Evolutionary conservation across 2,888 invertebrate genomes (phyloP), one percentile per base, ranked within the genome.

Genomic region (Chrysolina oricalcia): DNA sequence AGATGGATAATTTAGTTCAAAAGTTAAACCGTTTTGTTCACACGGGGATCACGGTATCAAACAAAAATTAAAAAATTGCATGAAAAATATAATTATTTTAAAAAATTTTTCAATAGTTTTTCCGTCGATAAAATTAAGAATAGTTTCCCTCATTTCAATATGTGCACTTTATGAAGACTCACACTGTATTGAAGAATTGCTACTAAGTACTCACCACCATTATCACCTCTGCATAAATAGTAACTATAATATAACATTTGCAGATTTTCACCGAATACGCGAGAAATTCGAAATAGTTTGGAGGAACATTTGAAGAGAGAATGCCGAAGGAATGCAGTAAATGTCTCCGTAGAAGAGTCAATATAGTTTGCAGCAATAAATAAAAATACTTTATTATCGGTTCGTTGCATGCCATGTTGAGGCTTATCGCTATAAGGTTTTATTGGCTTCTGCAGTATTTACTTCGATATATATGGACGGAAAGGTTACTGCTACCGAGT

Each of bases 271-370:
- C 15, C 43, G 43, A 43, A 43, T 43, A 43, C 43, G 15, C 43
- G 43, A 43, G 13, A n/a, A 19, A 43, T 43, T 41, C 11, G 19
- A n/a, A 64, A 43, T 64, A 43, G 63, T 64, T 43, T 17, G 11
- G n/a, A 1, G 43, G 15, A 43, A 23, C 35, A 62, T 19, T 21
- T 8, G 23, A 23, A 43, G 15, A 43, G 15, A 15, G 43, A 43
- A 43, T 43, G 40, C 64, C 41, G 21, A 21, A 15, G 17, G 15
- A 63, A 27, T 63, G 63, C 63, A 63, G 40, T 40, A 40, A 63
- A 64, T 21, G 64, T 64, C 64, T 23, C 64, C 13, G 41, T 21
- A n/a, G 19, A 64, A 64, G 64, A 43, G 41, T 64, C 64, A 64
- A 64, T 64, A 64, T 17, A 10, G 17, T 43, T 43, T 15, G 43